Conservation (phyloP, 2,797 vertebrate species). For the Limnodromus scolopaceus region DNA sequence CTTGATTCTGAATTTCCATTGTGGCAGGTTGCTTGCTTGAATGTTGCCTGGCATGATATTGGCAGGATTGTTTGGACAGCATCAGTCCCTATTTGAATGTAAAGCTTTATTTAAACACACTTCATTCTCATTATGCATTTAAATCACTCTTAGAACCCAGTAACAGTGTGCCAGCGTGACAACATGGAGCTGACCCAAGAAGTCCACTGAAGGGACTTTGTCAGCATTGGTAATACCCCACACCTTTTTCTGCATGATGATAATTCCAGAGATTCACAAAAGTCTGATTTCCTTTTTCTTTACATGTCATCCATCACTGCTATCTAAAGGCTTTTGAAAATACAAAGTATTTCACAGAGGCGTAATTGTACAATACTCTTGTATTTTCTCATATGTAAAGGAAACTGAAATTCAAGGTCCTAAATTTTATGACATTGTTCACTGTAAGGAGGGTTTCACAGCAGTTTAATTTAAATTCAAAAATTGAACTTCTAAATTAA, state of each 20-base stretch:
- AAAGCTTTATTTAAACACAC: not conserved
- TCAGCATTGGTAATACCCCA: not conserved
- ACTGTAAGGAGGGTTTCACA: not conserved
- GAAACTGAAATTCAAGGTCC: not conserved
- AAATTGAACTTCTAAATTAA: not conserved
- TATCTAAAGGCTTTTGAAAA: not conserved
- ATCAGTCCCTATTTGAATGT: not conserved
- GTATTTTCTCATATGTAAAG: not conserved
- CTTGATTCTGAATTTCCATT: not conserved
- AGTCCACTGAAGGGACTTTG: not conserved
- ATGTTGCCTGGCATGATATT: not conserved
- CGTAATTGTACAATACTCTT: not conserved
- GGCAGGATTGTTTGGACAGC: not conserved
- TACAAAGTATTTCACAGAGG: not conserved
- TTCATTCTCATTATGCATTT: not conserved
- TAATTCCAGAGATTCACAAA: not conserved
- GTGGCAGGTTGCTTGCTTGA: not conserved
- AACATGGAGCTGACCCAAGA: not conserved
- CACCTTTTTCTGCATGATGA: not conserved
- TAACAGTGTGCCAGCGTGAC: not conserved
- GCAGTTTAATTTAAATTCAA: not conserved
- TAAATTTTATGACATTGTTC: not conserved
- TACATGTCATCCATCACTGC: not conserved
- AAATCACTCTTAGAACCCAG: not conserved
- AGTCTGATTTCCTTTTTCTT: not conserved